Evolutionary conservation across 1,140 invertebrate species (phyloP).

Genomic region (Zaprionus vittiger): DNA sequence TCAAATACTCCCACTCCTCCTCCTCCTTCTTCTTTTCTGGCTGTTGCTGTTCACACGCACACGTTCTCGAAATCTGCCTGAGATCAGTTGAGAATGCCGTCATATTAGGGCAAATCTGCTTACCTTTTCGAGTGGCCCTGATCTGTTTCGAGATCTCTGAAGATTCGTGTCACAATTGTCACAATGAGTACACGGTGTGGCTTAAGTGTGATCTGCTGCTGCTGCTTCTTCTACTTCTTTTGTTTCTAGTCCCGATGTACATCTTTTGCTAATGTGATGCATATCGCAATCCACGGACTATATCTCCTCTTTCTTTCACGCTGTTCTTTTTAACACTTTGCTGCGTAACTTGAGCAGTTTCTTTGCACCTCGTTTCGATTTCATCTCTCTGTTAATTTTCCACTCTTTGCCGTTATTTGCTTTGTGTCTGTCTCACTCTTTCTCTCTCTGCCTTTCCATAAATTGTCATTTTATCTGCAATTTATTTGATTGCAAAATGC

Average conservation of each 20-base stretch:
- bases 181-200: slow-evolving; percentile 52
- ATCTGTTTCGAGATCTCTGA: slow-evolving; percentile 49
- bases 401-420: background rate
- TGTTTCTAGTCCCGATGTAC: slow-evolving; percentile 71
- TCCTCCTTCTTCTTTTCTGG: background rate
- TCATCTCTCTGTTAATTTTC: background rate
- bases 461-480: slow-evolving; percentile 53
- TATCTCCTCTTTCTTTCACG: background rate
- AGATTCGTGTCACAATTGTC: slow-evolving; percentile 63
- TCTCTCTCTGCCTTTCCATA: background rate
- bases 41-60: slow-evolving; percentile 67
- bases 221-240: slow-evolving; percentile 28
- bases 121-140: slow-evolving; percentile 72
- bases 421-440: background rate
- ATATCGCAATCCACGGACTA: background rate
- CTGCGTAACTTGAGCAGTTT: background rate
- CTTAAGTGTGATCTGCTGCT: slow-evolving; percentile 33
- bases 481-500: slow-evolving; percentile 58
- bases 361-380: slow-evolving; percentile 3
- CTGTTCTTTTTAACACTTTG: slow-evolving; percentile 6
- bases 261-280: slow-evolving; percentile 44
- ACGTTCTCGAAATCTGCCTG: slow-evolving; percentile 17
- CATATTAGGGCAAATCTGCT: slow-evolving; percentile 82
- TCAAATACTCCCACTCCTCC: background rate
- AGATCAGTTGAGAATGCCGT: slow-evolving; percentile 61